phyloP scores from a whole-genome alignment of 2,113 vertebrate genomes.

The Aegotheles bennettii region DNA sequence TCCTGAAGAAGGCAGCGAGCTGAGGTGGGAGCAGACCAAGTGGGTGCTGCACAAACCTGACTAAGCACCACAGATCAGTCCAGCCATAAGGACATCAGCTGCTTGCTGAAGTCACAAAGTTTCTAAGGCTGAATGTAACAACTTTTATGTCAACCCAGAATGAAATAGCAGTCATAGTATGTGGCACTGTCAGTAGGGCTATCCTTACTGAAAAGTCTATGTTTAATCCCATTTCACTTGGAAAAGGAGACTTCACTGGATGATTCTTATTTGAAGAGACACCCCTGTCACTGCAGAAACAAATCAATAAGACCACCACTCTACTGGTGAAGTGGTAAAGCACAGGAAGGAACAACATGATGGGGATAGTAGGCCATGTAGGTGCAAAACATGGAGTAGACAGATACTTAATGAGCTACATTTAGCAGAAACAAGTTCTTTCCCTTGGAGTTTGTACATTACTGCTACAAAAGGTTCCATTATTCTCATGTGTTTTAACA shows the following conservation, averaged over 20 bases:
- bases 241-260: background rate
- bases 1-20: background rate
- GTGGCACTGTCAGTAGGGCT: background rate
- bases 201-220: background rate
- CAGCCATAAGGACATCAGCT: background rate
- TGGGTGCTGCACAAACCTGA: background rate
- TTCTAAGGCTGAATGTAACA: background rate
- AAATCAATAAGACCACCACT: background rate
- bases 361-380: background rate
- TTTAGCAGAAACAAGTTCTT: background rate
- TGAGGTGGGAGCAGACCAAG: background rate
- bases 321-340: background rate
- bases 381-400: background rate
- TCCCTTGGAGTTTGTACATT: background rate
- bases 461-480: background rate
- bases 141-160: background rate
- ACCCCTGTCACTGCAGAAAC: background rate
- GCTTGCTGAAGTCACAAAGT: background rate
- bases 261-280: constrained; percentile 38
- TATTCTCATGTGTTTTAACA: background rate
- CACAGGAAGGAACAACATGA: background rate
- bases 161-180: background rate
- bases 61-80: accelerated
- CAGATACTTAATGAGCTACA: background rate
- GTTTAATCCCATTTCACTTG: constrained; percentile 5